A percentile compares a stretch with the other conserved stretches of the same genome.
phyloP scores from a whole-genome alignment of 2,113 vertebrate species.

The Cettia cetti region DNA sequence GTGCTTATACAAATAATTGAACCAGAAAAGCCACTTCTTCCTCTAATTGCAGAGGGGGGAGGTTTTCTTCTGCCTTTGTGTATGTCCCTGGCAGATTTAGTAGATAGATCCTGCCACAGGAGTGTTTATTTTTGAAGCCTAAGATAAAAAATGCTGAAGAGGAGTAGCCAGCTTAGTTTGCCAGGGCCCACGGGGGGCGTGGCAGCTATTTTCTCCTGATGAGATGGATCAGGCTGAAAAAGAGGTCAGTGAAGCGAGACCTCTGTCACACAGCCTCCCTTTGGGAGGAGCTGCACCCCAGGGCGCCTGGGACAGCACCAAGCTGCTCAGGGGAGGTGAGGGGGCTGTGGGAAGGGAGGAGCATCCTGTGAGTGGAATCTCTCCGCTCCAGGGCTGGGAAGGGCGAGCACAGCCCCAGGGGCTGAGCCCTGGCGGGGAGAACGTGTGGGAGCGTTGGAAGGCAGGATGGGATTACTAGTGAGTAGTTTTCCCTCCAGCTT shows the following conservation, averaged over 20 bases:
- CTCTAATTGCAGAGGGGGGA: background rate
- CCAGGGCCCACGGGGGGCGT: background rate
- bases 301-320: background rate
- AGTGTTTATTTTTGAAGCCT: background rate
- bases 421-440: background rate
- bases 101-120: background rate
- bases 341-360: background rate
- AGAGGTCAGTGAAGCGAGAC: background rate
- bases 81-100: background rate
- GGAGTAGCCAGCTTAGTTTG: constrained; percentile 21
- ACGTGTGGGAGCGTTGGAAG: background rate
- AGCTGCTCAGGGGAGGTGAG: accelerated
- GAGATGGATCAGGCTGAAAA: constrained; percentile 21
- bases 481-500: constrained; percentile 59
- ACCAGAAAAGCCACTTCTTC: background rate
- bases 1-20: background rate
- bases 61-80: background rate
- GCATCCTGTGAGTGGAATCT: background rate
- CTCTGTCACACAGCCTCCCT: background rate
- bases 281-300: background rate
- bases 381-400: background rate
- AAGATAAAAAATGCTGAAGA: background rate
- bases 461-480: constrained; percentile 37
- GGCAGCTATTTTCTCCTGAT: constrained; percentile 14
- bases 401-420: background rate